Base-by-base conservation (phyloP, 2,113 vertebrate genomes). In the Rhinoderma darwinii region DNA sequence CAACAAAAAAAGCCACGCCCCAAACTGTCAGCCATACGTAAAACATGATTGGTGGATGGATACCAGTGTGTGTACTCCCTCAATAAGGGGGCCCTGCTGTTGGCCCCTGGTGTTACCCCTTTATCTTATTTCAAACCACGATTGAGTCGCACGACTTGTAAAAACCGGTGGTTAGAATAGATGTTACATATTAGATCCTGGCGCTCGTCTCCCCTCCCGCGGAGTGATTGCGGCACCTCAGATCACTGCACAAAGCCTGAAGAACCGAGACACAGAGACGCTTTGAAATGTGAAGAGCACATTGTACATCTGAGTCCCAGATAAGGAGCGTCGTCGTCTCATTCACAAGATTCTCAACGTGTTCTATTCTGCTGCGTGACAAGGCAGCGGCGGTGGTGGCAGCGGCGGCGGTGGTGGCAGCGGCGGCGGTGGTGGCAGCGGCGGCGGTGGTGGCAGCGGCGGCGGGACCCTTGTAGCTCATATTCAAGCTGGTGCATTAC, bases 181-280 rank as follows among this genome's bases (percentile, higher is more conserved):
- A 27, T 30, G n/a, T 30, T 11, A 5, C 10, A 11, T 70, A 20
- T 70, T 20, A 70, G 63, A 70, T 35, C 2, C 2, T 6, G 30
- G 11, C 61, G 10, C 63, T 17, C 2, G 27, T 68, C 30, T 68
- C 63, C 30, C 66, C 66, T 37, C 32, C 66, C 20, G 5, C 30
- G 27, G 12, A 66, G 63, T 4, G 27, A 63, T 14, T 32, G 63
- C 30, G 63, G 66, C 17, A 35, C 32, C 66, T 70, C 66, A 70
- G 66, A 70, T 70, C 66, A 70, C 1, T 39, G 66, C 66, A 70
- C 66, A 70, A 37, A 70, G 66, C 66, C 66, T 37, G 66, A 20
- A 37, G 44, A 50, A 77, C 22, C 25, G 25, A 76, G 41, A 30
- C 41, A 18, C 43, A 50, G 74, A 30, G n/a, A 50, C 43, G 14